Base-by-base conservation (phyloP, 2,113 vertebrate genomes). In the Electrona antarctica region DNA sequence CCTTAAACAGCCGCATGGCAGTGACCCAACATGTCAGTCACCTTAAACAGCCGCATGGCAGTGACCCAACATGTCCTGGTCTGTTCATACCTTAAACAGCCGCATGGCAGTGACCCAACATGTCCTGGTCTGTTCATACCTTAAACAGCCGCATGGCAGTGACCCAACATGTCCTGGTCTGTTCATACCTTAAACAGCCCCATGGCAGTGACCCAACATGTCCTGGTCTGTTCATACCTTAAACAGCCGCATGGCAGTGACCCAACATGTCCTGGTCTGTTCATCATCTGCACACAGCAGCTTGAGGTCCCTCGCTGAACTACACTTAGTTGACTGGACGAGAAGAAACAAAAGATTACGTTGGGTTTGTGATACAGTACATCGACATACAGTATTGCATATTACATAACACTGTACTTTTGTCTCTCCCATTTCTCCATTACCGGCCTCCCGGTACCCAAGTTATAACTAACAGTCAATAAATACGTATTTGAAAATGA, bases 61-160 rank as follows among this genome's bases (percentile, higher is more conserved):
- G 96, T 97, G 93, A 98, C 93, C 98, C 98, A 99, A 82, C 97
- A 97, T 76, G 93, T 97, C 91, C 95, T 96, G 87, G 88, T 96
- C 90, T 94, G 95, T 80, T 98, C 97, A 74, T 96, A n/a, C n/a
- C n/a, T n/a, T n/a, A n/a, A n/a, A n/a, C n/a, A n/a, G n/a, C n/a
- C n/a, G n/a, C n/a, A n/a, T n/a, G n/a, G 97, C 96, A 7, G 96
- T 97, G 93, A 98, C 93, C 98, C 98, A 99, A 82, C 97, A 97
- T 76, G 93, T 97, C 91, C 95, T 96, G 87, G 88, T 96, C 90
- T 94, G 95, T 80, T 98, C 97, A 74, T 96, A n/a, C n/a, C n/a
- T n/a, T n/a, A n/a, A n/a, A n/a, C n/a, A n/a, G n/a, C n/a, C n/a
- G n/a, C n/a, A n/a, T n/a, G n/a, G 97, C 96, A 7, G 96, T 97